A percentile compares a stretch with the other conserved stretches of the same genome.
Conservation (phyloP, 64 coral and sea anemone genomes). For the Cladopsammia gracilis region DNA sequence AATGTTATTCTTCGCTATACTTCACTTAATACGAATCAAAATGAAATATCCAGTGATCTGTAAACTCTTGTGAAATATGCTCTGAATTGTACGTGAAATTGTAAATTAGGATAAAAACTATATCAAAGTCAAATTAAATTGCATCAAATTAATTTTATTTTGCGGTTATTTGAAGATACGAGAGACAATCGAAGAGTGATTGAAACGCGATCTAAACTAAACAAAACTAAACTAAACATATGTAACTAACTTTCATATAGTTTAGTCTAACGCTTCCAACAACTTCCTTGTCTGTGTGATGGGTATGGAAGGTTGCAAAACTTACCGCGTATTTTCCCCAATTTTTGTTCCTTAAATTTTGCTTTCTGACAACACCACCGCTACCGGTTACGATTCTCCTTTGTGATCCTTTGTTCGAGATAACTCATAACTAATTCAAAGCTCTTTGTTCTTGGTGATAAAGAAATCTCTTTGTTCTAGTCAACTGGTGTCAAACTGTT, state of each 20-base stretch:
- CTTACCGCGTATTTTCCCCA: neutral
- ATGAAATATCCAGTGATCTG: too few species aligned
- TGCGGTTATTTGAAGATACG: neutral
- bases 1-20: too few species aligned
- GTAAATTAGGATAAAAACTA: neutral
- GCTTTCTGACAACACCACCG: neutral
- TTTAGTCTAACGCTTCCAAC: neutral
- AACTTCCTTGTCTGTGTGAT: too few species aligned
- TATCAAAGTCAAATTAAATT: neutral
- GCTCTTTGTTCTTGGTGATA: constrained; percentile 33
- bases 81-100: neutral
- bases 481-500: neutral
- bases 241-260: neutral
- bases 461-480: constrained; percentile 25
- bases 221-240: neutral
- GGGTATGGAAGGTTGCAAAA: neutral
- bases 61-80: too few species aligned
- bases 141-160: neutral
- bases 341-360: neutral
- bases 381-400: neutral
- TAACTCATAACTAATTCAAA: constrained; percentile 37
- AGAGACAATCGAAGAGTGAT: neutral
- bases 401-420: constrained; percentile 20
- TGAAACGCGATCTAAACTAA: too few species aligned
- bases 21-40: too few species aligned